Percentiles rank a stretch among this genome's conserved stretches.
phyloP scores from a whole-genome alignment of 2,113 vertebrate genomes.

The Lophotis ruficrista region DNA sequence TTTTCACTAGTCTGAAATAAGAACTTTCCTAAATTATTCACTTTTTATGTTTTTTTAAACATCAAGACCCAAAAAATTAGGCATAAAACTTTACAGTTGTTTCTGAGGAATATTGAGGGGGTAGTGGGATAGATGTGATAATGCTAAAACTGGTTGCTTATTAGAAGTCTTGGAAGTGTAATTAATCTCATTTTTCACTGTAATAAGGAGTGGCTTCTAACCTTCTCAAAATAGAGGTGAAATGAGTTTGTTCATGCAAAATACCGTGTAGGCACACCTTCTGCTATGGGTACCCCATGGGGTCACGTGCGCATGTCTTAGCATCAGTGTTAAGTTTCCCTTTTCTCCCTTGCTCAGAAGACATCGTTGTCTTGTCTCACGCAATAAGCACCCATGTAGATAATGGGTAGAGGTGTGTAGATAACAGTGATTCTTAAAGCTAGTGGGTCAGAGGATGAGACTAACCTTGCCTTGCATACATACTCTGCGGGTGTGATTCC shows the following conservation, averaged over 20 bases:
- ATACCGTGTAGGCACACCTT: accelerated
- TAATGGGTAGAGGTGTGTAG: background rate
- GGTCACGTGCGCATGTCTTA: too few relatives aligned
- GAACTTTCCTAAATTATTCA: background rate
- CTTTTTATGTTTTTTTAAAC: background rate
- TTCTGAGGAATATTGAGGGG: background rate
- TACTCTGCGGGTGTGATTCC: background rate
- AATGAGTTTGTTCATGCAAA: background rate
- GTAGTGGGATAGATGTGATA: background rate
- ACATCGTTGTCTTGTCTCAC: accelerated
- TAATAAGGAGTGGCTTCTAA: background rate
- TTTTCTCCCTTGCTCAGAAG: background rate
- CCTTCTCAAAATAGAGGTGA: background rate
- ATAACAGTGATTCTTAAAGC: background rate
- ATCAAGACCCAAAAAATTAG: background rate
- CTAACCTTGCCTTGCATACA: accelerated
- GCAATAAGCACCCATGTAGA: accelerated
- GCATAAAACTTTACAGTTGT: background rate
- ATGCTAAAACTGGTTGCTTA: background rate
- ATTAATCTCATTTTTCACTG: background rate
- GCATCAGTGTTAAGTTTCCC: accelerated
- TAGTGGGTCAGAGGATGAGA: background rate
- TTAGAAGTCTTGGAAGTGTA: background rate
- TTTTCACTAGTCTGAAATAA: background rate
- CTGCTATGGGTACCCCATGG: background rate